Conservation (phyloP, 2,797 vertebrate genomes). For the Dendrocincla fuliginosa region DNA sequence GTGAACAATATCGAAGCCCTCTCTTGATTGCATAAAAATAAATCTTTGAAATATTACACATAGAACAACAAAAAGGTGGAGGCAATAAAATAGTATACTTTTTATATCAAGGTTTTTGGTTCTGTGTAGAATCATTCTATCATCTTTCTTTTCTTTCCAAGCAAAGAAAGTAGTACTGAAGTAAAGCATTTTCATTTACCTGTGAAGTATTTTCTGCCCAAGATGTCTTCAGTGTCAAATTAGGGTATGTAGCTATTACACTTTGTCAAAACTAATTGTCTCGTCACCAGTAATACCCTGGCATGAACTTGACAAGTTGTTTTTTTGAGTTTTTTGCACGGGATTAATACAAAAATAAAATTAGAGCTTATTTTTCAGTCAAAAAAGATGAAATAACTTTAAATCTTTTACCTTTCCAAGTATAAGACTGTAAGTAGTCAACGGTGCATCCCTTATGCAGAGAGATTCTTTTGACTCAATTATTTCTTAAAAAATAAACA, state of each 20-base stretch:
- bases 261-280: not conserved
- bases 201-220: conserved; percentile 66
- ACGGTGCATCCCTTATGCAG: conserved; percentile 81
- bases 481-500: conserved; percentile 63
- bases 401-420: conserved; percentile 31
- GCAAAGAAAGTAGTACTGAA: not conserved
- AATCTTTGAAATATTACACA: conserved; percentile 68
- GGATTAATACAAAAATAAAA: conserved; percentile 51
- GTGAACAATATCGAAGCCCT: conserved; percentile 74
- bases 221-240: conserved; percentile 71
- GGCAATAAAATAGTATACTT: conserved; percentile 37
- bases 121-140: not conserved
- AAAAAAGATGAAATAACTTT: conserved; percentile 31
- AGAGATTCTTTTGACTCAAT: conserved; percentile 77
- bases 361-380: conserved; percentile 1
- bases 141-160: not conserved
- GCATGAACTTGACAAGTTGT: not conserved
- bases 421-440: conserved; percentile 57
- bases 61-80: conserved; percentile 45
- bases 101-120: not conserved
- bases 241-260: not conserved
- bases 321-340: conserved; percentile 20
- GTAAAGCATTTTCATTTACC: conserved; percentile 13
- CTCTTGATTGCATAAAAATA: conserved; percentile 74
- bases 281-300: not conserved